These are phyloP conservation scores for Iguana delicatissima DNA, from an alignment of 2,797 vertebrate genomes.

Conservation along the genomic window DNA sequence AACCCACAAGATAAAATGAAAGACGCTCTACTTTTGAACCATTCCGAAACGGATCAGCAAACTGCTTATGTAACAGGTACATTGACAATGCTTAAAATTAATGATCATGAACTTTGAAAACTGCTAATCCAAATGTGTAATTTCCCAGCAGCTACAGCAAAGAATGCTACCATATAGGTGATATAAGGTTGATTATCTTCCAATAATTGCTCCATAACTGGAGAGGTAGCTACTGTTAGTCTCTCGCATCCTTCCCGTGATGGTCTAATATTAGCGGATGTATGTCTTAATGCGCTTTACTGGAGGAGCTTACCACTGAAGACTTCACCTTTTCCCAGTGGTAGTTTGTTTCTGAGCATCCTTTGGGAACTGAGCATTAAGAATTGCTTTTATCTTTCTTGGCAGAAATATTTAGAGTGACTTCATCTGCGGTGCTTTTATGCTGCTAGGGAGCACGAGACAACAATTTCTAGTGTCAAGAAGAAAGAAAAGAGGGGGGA, in stretches of 20 bases:
- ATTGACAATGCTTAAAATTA: background rate
- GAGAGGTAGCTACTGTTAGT: background rate
- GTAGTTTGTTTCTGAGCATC: background rate
- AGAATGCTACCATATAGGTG: background rate
- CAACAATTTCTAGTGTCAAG: background rate
- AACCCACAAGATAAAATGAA: background rate
- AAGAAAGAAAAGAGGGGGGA: rapidly evolving
- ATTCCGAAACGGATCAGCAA: background rate
- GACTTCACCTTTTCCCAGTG: background rate
- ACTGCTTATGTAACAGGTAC: background rate
- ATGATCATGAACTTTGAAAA: background rate
- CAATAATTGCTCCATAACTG: background rate
- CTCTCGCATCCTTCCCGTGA: background rate
- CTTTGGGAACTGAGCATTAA: background rate
- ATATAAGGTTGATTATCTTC: background rate
- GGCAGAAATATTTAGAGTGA: background rate
- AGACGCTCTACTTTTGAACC: background rate
- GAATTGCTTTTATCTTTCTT: background rate
- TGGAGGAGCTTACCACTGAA: background rate
- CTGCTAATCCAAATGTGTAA: background rate
- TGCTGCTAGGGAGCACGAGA: no score
- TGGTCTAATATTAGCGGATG: background rate
- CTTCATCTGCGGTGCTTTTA: background rate
- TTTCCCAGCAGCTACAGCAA: background rate
- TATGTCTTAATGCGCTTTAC: background rate